Evolutionary conservation across 2,113 vertebrate species (phyloP).

Genomic region (Oryzias melastigma): DNA sequence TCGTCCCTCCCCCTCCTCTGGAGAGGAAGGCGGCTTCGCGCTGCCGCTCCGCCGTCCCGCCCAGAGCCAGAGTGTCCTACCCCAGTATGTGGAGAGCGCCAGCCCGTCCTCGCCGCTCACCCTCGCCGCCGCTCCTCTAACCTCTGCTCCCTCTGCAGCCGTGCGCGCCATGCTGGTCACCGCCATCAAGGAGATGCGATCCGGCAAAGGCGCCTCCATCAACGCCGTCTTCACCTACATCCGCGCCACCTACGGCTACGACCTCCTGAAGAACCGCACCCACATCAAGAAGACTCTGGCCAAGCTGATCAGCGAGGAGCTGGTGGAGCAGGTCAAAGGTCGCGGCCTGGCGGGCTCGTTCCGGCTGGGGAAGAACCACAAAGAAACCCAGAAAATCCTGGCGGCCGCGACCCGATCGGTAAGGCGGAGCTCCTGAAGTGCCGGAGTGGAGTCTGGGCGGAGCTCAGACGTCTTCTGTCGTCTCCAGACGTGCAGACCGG

Average conservation of each 20-base stretch:
- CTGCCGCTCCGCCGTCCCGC: conserved; percentile 75
- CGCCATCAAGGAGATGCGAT: conserved; percentile 90
- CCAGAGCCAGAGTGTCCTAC: conserved; percentile 86
- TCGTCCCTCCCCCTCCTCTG: conserved; percentile 86
- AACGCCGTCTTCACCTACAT: conserved; percentile 92
- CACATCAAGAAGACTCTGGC: conserved; percentile 88
- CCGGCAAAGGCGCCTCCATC: conserved; percentile 89
- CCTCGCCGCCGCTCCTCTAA: neutral
- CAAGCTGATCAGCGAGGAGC: conserved; percentile 86
- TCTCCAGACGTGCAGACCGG: conserved; percentile 46
- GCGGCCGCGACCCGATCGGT: conserved; percentile 81
- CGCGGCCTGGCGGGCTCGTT: conserved; percentile 94
- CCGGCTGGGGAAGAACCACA: conserved; percentile 93
- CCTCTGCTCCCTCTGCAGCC: conserved; percentile 75
- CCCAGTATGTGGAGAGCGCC: conserved; percentile 80
- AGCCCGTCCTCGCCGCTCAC: neutral
- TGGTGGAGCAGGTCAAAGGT: conserved; percentile 92
- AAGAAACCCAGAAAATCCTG: conserved; percentile 81
- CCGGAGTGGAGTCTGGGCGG: neutral
- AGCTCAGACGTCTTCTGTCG: conserved; percentile 6
- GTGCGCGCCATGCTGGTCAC: conserved; percentile 91
- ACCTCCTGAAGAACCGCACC: conserved; percentile 86
- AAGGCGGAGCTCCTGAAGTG: conserved; percentile 33
- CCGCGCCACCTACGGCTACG: conserved; percentile 84
- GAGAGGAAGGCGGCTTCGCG: conserved; percentile 74